These are phyloP conservation scores for Jacana jacana DNA, from an alignment of 2,113 vertebrate genomes.

Conservation along the genomic window DNA sequence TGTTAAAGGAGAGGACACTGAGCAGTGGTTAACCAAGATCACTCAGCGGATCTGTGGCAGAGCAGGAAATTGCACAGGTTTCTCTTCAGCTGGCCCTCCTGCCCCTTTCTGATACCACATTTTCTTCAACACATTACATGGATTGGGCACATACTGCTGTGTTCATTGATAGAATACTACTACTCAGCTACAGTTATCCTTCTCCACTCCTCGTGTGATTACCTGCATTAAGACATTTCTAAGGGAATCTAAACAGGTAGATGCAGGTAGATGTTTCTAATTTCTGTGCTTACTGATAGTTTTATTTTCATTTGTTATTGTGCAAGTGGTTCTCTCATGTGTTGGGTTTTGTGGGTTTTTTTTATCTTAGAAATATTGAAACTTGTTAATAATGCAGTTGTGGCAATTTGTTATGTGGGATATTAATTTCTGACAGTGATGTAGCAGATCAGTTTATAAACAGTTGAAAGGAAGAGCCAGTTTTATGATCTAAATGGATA, in stretches of 20 bases:
- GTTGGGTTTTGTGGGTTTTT: not conserved
- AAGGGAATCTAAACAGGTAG: not conserved
- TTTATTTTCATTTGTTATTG: not conserved
- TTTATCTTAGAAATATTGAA: not conserved
- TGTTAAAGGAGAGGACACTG: not conserved
- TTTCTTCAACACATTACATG: not conserved
- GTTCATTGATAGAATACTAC: not conserved
- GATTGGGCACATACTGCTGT: fast-evolving
- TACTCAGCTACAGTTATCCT: not conserved
- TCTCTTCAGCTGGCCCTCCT: not conserved
- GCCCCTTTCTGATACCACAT: not conserved
- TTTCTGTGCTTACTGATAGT: not conserved
- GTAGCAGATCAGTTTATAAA: not conserved
- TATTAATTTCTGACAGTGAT: not conserved
- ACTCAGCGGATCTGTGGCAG: not conserved
- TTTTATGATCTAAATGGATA: not conserved
- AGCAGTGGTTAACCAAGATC: not conserved
- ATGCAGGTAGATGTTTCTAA: not conserved
- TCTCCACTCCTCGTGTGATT: not conserved
- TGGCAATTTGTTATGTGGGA: not conserved
- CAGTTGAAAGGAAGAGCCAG: not conserved
- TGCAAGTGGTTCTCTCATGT: not conserved
- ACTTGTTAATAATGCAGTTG: not conserved
- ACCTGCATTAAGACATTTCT: not conserved
- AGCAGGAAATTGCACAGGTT: not conserved